Conservation (phyloP, 2,797 vertebrate species). For the Neoniphon sammara region DNA sequence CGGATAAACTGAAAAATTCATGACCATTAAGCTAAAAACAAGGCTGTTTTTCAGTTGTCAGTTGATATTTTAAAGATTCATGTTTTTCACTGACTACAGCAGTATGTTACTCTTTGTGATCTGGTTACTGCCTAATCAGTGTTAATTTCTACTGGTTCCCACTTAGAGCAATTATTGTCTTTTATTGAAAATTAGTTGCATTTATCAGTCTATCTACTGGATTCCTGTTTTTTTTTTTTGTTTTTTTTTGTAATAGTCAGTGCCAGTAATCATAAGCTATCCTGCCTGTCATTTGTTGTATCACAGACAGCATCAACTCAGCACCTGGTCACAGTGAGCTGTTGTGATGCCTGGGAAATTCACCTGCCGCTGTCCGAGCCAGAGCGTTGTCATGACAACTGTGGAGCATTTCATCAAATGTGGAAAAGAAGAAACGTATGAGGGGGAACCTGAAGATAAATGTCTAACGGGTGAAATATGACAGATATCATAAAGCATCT, state of each 20-base stretch:
- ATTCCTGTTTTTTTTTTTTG: no score
- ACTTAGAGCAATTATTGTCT: no score
- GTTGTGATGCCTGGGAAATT: constrained; percentile 70
- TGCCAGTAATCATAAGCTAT: background rate
- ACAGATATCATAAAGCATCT: constrained; percentile 49
- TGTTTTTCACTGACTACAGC: no score
- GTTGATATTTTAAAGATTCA: no score
- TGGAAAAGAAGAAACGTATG: constrained; percentile 31
- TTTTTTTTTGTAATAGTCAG: background rate
- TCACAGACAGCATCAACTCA: constrained; percentile 76
- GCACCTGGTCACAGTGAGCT: constrained; percentile 78
- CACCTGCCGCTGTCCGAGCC: constrained; percentile 46
- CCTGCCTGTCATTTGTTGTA: constrained; percentile 1
- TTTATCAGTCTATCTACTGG: no score
- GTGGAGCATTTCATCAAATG: constrained; percentile 47
- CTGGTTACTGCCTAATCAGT: no score
- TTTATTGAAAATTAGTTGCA: no score
- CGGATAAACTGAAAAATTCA: no score
- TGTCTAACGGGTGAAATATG: constrained; percentile 14
- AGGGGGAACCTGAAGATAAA: constrained; percentile 29
- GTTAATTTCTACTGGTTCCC: no score
- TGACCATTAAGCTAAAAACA: no score
- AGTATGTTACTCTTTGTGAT: no score
- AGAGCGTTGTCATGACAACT: constrained; percentile 68
- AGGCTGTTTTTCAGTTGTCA: no score